These are phyloP conservation scores for Apamea monoglypha DNA, from an alignment of 2,888 invertebrate genomes.

Conservation along the genomic window DNA sequence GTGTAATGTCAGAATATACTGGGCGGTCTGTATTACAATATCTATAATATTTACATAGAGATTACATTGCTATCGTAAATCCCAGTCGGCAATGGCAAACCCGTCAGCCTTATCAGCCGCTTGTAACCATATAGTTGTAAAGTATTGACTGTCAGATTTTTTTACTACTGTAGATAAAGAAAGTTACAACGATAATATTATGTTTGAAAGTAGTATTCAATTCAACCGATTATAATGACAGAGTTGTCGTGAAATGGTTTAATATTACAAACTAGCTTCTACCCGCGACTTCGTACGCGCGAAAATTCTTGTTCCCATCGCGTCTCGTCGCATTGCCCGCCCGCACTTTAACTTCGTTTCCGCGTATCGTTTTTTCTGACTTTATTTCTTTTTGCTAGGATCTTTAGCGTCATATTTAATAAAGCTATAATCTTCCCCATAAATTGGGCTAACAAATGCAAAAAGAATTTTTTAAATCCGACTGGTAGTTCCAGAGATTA, in stretches of 20 bases:
- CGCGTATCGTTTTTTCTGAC: not conserved
- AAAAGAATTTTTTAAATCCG: too few relatives aligned
- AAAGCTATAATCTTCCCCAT: not conserved
- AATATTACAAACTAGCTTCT: not conserved
- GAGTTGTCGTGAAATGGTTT: not conserved
- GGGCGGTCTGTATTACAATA: not conserved
- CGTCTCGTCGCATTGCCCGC: not conserved
- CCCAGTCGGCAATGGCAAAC: conserved; percentile 19
- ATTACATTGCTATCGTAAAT: conserved; percentile 54
- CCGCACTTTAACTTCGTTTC: not conserved
- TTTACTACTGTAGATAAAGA: conserved; percentile 31
- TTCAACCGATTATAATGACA: not conserved
- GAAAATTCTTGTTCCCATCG: too few relatives aligned
- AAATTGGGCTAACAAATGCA: not conserved
- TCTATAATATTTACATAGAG: conserved; percentile 49
- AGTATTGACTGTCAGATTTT: conserved; percentile 25
- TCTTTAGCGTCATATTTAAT: not conserved
- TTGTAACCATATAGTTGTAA: conserved; percentile 19
- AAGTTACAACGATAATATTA: not conserved
- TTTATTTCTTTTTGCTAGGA: not conserved
- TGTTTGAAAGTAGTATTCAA: not conserved
- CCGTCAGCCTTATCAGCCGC: conserved; percentile 27
- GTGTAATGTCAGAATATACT: conserved; percentile 8
- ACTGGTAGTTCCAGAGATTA: not conserved
- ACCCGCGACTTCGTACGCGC: not conserved